These are phyloP conservation scores for Equus przewalskii DNA, from an alignment of 2,113 vertebrate species.

Conservation along the genomic window DNA sequence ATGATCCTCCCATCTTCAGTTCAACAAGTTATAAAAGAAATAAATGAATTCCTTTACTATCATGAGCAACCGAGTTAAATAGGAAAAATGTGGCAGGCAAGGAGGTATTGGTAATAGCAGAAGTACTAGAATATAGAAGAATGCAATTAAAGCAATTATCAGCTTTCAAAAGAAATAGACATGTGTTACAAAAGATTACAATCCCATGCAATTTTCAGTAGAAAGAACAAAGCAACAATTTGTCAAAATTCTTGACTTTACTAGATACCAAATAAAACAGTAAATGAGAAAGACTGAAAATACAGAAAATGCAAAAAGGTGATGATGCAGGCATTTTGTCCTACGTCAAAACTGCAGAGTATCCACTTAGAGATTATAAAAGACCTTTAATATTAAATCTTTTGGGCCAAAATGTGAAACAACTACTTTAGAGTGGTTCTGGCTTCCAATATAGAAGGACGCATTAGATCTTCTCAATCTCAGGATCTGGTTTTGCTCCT, in stretches of 20 bases:
- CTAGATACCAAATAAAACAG: neutral
- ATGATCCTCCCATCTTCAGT: neutral
- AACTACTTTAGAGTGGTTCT: neutral
- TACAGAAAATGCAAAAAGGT: neutral
- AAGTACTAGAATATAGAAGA: neutral
- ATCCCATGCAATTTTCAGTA: neutral
- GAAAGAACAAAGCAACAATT: slow-evolving; percentile 22
- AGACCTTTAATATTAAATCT: neutral
- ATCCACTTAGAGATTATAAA: neutral
- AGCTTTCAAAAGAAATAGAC: slow-evolving; percentile 30
- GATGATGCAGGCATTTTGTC: neutral
- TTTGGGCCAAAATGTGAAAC: neutral
- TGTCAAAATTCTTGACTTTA: slow-evolving; percentile 21
- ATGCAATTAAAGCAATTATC: neutral
- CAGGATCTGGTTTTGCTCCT: neutral
- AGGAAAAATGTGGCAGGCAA: neutral
- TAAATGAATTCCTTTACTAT: slow-evolving; percentile 20
- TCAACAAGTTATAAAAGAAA: neutral
- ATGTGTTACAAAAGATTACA: slow-evolving; percentile 6
- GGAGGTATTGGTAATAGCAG: neutral
- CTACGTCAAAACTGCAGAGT: neutral
- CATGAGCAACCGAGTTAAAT: slow-evolving; percentile 5
- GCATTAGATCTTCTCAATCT: neutral
- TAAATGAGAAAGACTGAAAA: slow-evolving; percentile 10
- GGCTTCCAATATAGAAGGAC: neutral